Evolutionary conservation across 2,797 vertebrate genomes (phyloP).

Genomic region (Dendrocincla fuliginosa): DNA sequence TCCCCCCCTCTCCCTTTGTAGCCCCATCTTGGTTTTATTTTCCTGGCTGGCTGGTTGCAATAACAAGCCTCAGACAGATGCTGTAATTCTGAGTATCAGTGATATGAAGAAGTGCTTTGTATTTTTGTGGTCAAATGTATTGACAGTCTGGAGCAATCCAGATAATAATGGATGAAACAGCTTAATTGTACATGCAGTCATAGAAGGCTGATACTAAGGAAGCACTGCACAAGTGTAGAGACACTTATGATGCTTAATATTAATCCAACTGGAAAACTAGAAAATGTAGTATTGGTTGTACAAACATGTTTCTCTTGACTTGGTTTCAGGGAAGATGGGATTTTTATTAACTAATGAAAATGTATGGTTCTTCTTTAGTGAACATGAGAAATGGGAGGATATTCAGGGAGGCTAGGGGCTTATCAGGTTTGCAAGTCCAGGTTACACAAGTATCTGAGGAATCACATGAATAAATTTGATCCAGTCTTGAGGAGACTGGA

Average conservation of each 20-base stretch:
- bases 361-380: not conserved
- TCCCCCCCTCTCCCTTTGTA: not conserved
- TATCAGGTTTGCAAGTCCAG: not conserved
- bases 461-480: not conserved
- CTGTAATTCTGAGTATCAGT: slow-evolving; percentile 19
- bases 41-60: slow-evolving; percentile 9
- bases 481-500: not conserved
- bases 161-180: not conserved
- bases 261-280: not conserved
- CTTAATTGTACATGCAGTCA: not conserved
- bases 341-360: not conserved
- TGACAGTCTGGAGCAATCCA: slow-evolving; percentile 17
- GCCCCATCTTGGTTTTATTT: slow-evolving; percentile 27
- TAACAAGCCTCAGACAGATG: slow-evolving; percentile 12
- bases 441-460: not conserved
- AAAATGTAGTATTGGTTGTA: not conserved
- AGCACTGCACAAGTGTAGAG: not conserved
- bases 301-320: not conserved
- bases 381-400: not conserved
- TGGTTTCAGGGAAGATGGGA: not conserved
- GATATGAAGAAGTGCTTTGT: slow-evolving; percentile 32
- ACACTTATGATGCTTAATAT: not conserved
- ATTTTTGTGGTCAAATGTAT: slow-evolving; percentile 46
- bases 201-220: not conserved
- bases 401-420: not conserved